phyloP scores from a whole-genome alignment of 1,140 invertebrate genomes.

The Drosophila sulfurigaster region DNA sequence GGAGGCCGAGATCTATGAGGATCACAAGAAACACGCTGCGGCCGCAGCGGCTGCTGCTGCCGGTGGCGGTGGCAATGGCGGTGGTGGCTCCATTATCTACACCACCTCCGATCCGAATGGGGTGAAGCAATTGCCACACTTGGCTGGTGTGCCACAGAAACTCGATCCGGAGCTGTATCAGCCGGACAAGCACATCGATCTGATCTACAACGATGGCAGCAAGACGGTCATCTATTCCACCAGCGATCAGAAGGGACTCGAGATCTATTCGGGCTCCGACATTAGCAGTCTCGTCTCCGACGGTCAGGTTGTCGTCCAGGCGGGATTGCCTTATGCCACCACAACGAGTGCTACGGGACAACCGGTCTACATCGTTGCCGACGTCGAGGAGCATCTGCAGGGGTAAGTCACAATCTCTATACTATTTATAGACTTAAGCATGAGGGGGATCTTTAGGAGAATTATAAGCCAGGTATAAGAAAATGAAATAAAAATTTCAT shows the following conservation, averaged over 20 bases:
- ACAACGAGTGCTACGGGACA: constrained; percentile 70
- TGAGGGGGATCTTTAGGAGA: too few relatives aligned
- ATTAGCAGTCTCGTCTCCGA: constrained; percentile 85
- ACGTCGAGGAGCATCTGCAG: constrained; percentile 82
- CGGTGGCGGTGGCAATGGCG: constrained; percentile 35
- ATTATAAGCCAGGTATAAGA: too few relatives aligned
- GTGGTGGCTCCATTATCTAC: constrained; percentile 81
- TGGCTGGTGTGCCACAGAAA: constrained; percentile 80
- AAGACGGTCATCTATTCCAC: constrained; percentile 93
- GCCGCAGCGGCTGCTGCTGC: constrained; percentile 57
- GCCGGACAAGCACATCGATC: constrained; percentile 87
- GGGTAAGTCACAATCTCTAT: constrained; percentile 68
- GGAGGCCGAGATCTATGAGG: constrained; percentile 82
- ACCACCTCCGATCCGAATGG: constrained; percentile 84
- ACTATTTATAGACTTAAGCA: neutral
- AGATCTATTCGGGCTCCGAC: constrained; percentile 85
- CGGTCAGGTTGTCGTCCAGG: constrained; percentile 80
- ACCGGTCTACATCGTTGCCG: constrained; percentile 82
- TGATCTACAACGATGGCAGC: constrained; percentile 93
- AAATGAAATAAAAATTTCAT: too few relatives aligned
- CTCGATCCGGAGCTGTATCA: constrained; percentile 79
- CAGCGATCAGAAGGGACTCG: constrained; percentile 85
- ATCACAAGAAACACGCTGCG: constrained; percentile 78
- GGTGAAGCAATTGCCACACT: constrained; percentile 86
- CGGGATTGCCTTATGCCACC: constrained; percentile 79